These are phyloP conservation scores for Hydrolagus colliei DNA, from an alignment of 2,797 vertebrate species.

Conservation along the genomic window DNA sequence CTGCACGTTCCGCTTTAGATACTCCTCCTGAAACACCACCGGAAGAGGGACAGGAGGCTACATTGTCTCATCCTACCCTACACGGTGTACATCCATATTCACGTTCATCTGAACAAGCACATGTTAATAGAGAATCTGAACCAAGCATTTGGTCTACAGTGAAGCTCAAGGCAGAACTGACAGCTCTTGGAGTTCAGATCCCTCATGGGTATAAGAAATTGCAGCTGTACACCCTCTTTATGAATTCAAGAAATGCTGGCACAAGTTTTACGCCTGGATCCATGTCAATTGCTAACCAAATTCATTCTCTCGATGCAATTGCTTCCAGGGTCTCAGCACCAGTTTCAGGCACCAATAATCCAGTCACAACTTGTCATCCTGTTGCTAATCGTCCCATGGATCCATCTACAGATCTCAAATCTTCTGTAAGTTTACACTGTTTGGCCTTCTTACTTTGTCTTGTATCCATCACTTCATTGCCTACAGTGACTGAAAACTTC, in stretches of 20 bases:
- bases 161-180: constrained; percentile 22
- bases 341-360: not conserved
- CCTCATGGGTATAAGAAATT: constrained; percentile 14
- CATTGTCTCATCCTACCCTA: not conserved
- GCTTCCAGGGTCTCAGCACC: not conserved
- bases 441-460: not conserved
- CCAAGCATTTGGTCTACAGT: not conserved
- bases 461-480: not conserved
- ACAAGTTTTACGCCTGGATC: not conserved
- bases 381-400: not conserved
- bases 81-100: constrained; percentile 4
- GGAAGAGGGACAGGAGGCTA: not conserved
- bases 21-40: not conserved
- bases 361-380: not conserved
- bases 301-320: constrained; percentile 24
- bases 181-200: not conserved
- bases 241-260: not conserved
- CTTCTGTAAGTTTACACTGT: constrained; percentile 10
- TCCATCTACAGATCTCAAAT: not conserved
- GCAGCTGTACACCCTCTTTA: constrained; percentile 14
- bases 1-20: not conserved
- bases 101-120: not conserved
- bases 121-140: not conserved
- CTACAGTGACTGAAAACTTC: too few relatives aligned
- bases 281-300: constrained; percentile 11